Base-by-base conservation (phyloP, 2,797 vertebrate species). In the Darevskia mixta region DNA sequence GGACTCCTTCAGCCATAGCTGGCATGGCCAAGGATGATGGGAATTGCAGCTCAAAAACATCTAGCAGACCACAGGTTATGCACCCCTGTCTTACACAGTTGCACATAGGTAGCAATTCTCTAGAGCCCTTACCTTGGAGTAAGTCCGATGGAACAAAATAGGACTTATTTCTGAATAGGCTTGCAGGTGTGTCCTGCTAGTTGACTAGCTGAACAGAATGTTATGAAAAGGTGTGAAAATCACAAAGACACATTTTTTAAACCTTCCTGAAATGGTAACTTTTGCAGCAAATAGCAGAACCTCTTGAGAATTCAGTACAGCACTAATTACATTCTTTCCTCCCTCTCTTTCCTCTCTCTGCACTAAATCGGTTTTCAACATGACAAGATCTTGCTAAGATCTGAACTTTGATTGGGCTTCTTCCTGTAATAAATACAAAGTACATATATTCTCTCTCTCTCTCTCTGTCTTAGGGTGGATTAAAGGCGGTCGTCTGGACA, bases 401-500 rank as follows among this genome's bases (percentile, higher is more conserved):
- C 20, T 45, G 29, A 83, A 11, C 29, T 83, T 18, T 43, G 38
- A 71, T 38, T 1, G 1, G 20, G 13, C 23, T 75, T 77, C 69
- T 77, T 82, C 25, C 1, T 67, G 15, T 80, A 23, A 20, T 73
- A 61, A 2, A 38, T 66, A 78, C 11, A n/a, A 88, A 83, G 73
- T 29, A 61, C 13, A 82, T 32, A 5, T 35, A 1, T 18, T 13
- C 27, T 38, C 0, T 5, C 2, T 41, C 35, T 49, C 93, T 96
- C 58, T 96, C 41, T 94, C 79, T 89, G 15, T 96, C 95, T 89
- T 87, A 97, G 96, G 97, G 97, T 89, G 98, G 98, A 91, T 91
- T 98, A 93, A 98, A 98, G 95, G 98, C 98, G 78, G 98, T 97
- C 83, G 98, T 98, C 91, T 98, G 97, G 98, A 98, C 97, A 90